Conservation (phyloP, 1,140 invertebrate genomes). For the Probaryconus sp. region DNA sequence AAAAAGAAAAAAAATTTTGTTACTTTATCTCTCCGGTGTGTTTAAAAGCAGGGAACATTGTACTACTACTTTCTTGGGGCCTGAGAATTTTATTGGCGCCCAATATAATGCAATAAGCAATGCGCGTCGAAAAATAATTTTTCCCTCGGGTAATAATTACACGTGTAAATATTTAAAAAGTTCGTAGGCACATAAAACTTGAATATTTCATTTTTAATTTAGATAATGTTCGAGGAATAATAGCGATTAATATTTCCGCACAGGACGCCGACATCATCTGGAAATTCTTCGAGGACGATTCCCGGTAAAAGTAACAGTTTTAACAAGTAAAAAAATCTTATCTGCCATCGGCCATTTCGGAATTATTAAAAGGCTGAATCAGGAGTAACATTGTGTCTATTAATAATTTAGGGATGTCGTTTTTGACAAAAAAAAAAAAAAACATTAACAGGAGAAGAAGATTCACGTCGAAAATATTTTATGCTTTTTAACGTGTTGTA, state of each 20-base stretch:
- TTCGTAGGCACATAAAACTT: slow-evolving; percentile 9
- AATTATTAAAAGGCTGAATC: slow-evolving; percentile 55
- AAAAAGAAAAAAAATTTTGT: slow-evolving; percentile 24
- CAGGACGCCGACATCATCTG: slow-evolving; percentile 47
- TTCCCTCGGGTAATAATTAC: slow-evolving; percentile 24
- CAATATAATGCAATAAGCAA: slow-evolving; percentile 32
- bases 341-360: slow-evolving; percentile 43
- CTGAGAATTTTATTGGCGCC: slow-evolving; percentile 31
- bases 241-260: slow-evolving; percentile 57
- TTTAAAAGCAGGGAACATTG: slow-evolving; percentile 49
- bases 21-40: slow-evolving; percentile 29
- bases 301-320: slow-evolving; percentile 48
- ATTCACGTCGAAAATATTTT: slow-evolving; percentile 26
- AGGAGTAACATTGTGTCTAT: slow-evolving; percentile 50
- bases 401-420: slow-evolving; percentile 47
- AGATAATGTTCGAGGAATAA: slow-evolving; percentile 59
- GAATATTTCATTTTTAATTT: slow-evolving; percentile 57
- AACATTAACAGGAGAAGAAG: slow-evolving; percentile 22
- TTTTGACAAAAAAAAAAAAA: too few species aligned
- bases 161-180: background rate
- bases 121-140: slow-evolving; percentile 14
- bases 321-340: slow-evolving; percentile 54
- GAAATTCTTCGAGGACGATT: slow-evolving; percentile 47
- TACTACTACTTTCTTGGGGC: too few species aligned
- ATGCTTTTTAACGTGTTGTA: slow-evolving; percentile 35